These are phyloP conservation scores for Hycleus cichorii DNA, from an alignment of 1,140 invertebrate species.

Conservation along the genomic window DNA sequence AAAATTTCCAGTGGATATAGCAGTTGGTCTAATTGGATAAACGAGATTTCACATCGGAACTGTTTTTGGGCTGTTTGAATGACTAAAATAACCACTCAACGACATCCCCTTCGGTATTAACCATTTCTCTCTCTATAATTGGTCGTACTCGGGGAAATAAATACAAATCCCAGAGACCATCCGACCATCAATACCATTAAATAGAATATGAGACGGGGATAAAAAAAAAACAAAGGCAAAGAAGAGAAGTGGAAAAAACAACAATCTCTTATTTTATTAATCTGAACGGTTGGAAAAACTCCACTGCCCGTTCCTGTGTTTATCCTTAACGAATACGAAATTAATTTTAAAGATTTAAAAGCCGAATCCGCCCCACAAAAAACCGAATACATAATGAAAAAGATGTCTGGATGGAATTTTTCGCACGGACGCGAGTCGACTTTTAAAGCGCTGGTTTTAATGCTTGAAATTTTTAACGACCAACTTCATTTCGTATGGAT, in stretches of 20 bases:
- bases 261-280: constrained; percentile 6
- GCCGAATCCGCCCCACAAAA: constrained; percentile 11
- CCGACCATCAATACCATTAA: too few relatives aligned
- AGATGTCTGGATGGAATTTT: constrained; percentile 14
- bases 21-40: not conserved
- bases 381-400: constrained; percentile 14
- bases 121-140: too few relatives aligned
- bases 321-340: constrained; percentile 16
- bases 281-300: constrained; percentile 9
- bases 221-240: too few relatives aligned
- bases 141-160: too few relatives aligned
- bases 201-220: too few relatives aligned
- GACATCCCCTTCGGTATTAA: too few relatives aligned
- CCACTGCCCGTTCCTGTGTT: constrained; percentile 2
- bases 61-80: too few relatives aligned
- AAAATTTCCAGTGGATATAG: too few relatives aligned
- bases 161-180: too few relatives aligned
- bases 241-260: too few relatives aligned
- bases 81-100: too few relatives aligned
- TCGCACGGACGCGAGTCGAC: constrained; percentile 12
- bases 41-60: too few relatives aligned
- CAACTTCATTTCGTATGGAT: constrained; percentile 1
- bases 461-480: constrained; percentile 13
- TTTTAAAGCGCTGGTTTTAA: constrained; percentile 5
- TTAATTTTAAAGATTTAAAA: constrained; percentile 17